Evolutionary conservation across 1,140 invertebrate genomes (phyloP).

Genomic region (Pseudomyrmex cubaensis): DNA sequence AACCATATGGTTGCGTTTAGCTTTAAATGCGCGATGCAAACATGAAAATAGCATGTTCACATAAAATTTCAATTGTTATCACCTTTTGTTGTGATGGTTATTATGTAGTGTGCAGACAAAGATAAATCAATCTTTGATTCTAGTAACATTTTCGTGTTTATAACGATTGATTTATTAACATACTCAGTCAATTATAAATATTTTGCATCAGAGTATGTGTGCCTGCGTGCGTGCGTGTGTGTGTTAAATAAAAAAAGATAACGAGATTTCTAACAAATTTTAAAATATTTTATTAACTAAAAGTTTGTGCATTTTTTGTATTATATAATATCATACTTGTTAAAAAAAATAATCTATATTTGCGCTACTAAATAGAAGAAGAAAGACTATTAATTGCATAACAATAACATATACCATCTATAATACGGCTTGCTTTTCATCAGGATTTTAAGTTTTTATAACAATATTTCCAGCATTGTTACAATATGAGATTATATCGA

Average conservation of each 20-base stretch:
- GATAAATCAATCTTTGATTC: constrained; percentile 3
- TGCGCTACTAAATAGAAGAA: neutral
- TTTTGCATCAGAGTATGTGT: too few relatives aligned
- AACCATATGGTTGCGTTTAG: constrained; percentile 28
- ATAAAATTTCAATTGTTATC: constrained; percentile 36
- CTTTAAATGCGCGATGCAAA: constrained; percentile 37
- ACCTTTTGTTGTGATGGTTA: constrained; percentile 4
- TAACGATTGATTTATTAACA: neutral
- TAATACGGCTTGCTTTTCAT: constrained; percentile 17
- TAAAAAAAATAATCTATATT: constrained; percentile 9
- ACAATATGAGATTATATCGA: constrained; percentile 46
- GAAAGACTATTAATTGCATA: constrained; percentile 11
- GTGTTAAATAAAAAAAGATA: too few relatives aligned
- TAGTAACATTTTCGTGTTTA: neutral
- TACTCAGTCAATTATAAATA: neutral
- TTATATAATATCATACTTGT: too few relatives aligned
- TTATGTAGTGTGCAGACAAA: neutral
- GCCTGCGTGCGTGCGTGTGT: too few relatives aligned
- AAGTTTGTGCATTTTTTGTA: neutral
- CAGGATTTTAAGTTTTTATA: constrained; percentile 21
- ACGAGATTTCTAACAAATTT: too few relatives aligned
- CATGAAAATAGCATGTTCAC: constrained; percentile 2
- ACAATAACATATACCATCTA: neutral
- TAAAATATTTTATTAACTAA: neutral
- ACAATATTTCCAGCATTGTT: neutral